A percentile compares a stretch with the other conserved stretches of the same genome.
These are phyloP conservation scores for Erebia aethiops DNA, from an alignment of 2,888 invertebrate genomes.

Conservation along the genomic window DNA sequence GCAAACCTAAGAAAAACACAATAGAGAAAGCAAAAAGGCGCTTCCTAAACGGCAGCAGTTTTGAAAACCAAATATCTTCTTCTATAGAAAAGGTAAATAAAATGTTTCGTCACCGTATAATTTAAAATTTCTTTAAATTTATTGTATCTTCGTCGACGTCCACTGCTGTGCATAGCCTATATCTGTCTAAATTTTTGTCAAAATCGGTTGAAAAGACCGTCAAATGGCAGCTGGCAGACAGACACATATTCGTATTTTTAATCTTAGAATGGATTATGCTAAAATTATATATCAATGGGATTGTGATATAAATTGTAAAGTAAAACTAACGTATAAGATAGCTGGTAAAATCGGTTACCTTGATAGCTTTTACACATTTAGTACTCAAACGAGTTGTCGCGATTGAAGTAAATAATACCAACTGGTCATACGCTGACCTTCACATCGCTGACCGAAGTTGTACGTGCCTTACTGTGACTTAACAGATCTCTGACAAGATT, in stretches of 20 bases:
- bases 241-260: too few relatives aligned
- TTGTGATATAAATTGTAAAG: not conserved
- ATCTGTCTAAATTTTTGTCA: too few relatives aligned
- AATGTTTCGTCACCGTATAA: not conserved
- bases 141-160: too few relatives aligned
- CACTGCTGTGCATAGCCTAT: too few relatives aligned
- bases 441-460: conserved; percentile 20
- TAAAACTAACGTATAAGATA: not conserved
- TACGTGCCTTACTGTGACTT: conserved; percentile 25
- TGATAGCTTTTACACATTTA: conserved; percentile 5
- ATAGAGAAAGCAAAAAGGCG: conserved; percentile 22
- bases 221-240: too few relatives aligned
- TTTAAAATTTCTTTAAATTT: not conserved
- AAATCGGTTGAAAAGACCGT: too few relatives aligned
- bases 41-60: conserved; percentile 12
- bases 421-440: conserved; percentile 25
- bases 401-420: conserved; percentile 21
- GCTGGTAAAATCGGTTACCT: not conserved
- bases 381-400: conserved; percentile 1
- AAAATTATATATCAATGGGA: too few relatives aligned
- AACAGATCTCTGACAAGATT: conserved; percentile 27
- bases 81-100: conserved; percentile 8
- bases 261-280: too few relatives aligned
- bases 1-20: conserved; percentile 18
- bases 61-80: conserved; percentile 6